Evolutionary conservation across 2,113 vertebrate genomes (phyloP).

Genomic region (Axis porcinus): DNA sequence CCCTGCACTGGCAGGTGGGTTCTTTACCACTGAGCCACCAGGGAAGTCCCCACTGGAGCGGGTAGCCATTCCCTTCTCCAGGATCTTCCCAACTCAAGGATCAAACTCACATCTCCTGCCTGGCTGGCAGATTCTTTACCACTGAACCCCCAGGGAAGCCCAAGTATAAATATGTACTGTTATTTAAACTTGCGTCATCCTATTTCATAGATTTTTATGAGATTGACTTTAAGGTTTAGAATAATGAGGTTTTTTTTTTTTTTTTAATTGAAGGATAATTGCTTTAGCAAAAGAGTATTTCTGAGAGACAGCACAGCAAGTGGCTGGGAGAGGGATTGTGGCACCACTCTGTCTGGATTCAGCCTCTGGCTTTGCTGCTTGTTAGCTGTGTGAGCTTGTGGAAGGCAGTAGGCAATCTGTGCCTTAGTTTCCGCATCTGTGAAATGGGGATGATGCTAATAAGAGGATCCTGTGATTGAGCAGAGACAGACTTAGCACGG

Average conservation of each 20-base stretch:
- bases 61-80: not conserved
- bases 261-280: not conserved
- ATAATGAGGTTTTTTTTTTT: not conserved
- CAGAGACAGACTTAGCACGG: fast-evolving
- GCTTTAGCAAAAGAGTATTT: not conserved
- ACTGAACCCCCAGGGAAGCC: not conserved
- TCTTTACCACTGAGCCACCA: not conserved
- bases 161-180: not conserved
- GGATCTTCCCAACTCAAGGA: not conserved
- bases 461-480: not conserved
- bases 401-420: not conserved
- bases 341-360: not conserved
- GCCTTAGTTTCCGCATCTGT: not conserved
- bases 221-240: not conserved
- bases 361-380: not conserved
- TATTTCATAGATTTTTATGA: not conserved
- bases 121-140: not conserved
- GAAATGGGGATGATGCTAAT: not conserved
- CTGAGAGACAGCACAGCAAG: not conserved
- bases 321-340: not conserved
- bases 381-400: not conserved
- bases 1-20: not conserved
- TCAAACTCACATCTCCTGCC: not conserved
- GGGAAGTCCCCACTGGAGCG: not conserved
- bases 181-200: not conserved